Base-by-base conservation (phyloP, 2,113 vertebrate species). In the Solea solea region DNA sequence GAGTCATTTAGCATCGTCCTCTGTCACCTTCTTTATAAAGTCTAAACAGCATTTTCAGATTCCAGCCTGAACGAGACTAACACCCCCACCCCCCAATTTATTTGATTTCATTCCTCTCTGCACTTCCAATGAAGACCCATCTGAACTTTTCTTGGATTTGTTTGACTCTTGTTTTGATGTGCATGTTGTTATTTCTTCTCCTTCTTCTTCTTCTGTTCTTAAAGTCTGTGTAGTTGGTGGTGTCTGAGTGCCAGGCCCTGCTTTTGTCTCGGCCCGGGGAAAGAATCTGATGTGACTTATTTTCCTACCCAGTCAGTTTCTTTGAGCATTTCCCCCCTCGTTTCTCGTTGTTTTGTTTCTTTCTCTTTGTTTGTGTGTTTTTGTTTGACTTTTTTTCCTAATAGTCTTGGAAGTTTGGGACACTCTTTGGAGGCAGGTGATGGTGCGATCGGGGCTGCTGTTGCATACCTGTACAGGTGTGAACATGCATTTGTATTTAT, bases 1-100 rank as follows among this genome's bases (percentile, higher is more conserved):
- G 81, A 85, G 72, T 81, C 78, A 80, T 84, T 89, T 85, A 87
- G 85, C 84, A 74, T 74, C 69, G 75, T 86, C 88, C 84, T 86
- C 76, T 41, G 77, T 74, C 78, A 84, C 85, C 84, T 81, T 55
- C 62, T 71, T 80, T 70, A n/a, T 81, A 80, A 83, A 83, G 82
- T 83, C 69, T 60, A 75, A 87, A 78, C 55, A 79, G 82, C 72
- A 69, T 89, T 88, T 91, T 89, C 86, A 83, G 72, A 89, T 91
- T 91, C 85, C 81, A 89, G 69, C 78, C 74, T 72, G 74, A 90
- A 81, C 69, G 74, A 77, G 74, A 83, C 78, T 66, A 88, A 82
- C 79, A 74, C 82, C 60, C 86, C 89, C 90, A 80, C 79, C 79
- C 82, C 57, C 86, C 90, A 90, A 86, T 93, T 92, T 91, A 91